Evolutionary conservation across 2,113 vertebrate species (phyloP).

Genomic region (Solea senegalensis): DNA sequence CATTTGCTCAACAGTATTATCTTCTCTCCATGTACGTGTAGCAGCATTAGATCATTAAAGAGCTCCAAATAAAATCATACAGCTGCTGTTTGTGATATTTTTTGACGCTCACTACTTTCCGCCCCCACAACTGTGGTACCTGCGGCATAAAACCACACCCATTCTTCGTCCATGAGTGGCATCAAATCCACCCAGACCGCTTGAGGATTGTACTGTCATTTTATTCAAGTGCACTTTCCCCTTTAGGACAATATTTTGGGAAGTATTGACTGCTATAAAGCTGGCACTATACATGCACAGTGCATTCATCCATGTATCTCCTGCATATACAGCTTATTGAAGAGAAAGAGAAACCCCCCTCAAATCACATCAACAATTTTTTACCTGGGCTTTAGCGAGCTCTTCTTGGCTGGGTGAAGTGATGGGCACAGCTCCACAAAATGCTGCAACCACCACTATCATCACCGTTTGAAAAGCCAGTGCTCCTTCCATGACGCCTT

Average conservation of each 20-base stretch:
- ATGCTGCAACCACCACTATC: neutral
- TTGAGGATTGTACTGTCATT: neutral
- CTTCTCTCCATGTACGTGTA: too few relatives aligned
- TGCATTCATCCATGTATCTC: too few relatives aligned
- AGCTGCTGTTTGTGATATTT: too few relatives aligned
- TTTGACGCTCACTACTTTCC: too few relatives aligned
- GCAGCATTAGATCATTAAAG: too few relatives aligned
- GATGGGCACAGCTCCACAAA: conserved; percentile 36
- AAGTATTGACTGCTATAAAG: neutral
- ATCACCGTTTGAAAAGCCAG: conserved; percentile 8
- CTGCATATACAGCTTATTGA: too few relatives aligned
- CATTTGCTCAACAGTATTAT: too few relatives aligned
- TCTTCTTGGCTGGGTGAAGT: conserved; percentile 32
- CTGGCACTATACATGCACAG: neutral
- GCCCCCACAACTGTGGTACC: too few relatives aligned
- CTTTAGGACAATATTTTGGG: neutral
- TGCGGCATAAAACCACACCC: neutral
- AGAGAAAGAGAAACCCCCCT: neutral
- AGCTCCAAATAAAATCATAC: too few relatives aligned
- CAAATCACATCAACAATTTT: neutral
- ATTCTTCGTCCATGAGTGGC: neutral
- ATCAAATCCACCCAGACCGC: neutral
- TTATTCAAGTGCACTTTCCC: neutral
- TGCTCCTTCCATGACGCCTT: conserved; percentile 33
- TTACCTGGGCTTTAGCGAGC: conserved; percentile 59